phyloP scores from a whole-genome alignment of 2,113 vertebrate genomes.

The Abramis brama region DNA sequence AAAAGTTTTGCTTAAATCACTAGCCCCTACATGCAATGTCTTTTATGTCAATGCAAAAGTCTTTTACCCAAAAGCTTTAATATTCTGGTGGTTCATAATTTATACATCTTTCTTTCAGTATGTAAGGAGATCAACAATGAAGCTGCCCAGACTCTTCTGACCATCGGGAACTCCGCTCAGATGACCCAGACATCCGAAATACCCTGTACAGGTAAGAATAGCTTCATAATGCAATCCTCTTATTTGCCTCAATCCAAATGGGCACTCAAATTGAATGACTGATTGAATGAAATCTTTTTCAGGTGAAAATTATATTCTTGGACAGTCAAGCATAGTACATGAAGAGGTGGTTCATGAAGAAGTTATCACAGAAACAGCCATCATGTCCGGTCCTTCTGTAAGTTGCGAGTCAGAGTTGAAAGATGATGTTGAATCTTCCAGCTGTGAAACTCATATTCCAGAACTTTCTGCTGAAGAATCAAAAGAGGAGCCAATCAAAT shows the following conservation, averaged over 20 bases:
- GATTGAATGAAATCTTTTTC: conserved; percentile 16
- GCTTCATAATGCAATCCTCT: background rate
- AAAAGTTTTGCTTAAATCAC: background rate
- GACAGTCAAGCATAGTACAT: conserved; percentile 39
- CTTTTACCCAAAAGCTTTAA: background rate
- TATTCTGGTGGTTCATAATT: background rate
- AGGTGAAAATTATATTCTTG: conserved; percentile 49
- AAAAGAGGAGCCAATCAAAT: background rate
- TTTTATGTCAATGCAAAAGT: background rate
- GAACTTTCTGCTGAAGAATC: background rate
- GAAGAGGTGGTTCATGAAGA: conserved; percentile 42
- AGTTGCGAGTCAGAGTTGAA: background rate
- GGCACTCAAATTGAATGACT: background rate
- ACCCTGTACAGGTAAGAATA: conserved; percentile 17
- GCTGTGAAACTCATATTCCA: background rate
- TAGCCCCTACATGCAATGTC: background rate
- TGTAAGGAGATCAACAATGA: conserved; percentile 84
- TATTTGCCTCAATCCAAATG: background rate
- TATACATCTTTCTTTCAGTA: conserved; percentile 66
- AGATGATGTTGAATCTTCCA: background rate
- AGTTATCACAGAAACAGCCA: conserved; percentile 22
- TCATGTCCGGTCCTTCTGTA: background rate
- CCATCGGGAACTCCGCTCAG: conserved; percentile 80
- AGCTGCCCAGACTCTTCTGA: conserved; percentile 89
- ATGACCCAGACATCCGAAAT: conserved; percentile 52